Evolutionary conservation across 2,888 invertebrate genomes (phyloP).

Genomic region (Glaucopsyche alexis): DNA sequence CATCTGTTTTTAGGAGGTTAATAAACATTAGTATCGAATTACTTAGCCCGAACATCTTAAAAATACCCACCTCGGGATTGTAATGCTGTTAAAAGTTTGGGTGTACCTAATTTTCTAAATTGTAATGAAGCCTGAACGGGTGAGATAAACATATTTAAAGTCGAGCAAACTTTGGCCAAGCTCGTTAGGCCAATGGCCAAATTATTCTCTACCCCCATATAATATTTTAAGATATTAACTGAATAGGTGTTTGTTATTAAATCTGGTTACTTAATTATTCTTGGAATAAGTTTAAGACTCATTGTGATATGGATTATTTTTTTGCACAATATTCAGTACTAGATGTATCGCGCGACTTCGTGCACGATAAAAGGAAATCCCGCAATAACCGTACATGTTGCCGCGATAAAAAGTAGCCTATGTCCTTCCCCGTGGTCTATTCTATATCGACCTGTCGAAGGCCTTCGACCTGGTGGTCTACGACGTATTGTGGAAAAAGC

Average conservation of each 20-base stretch:
- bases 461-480: too few relatives aligned
- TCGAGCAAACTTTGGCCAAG: neutral
- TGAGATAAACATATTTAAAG: conserved; percentile 16
- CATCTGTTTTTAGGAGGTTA: neutral
- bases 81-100: neutral
- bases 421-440: too few relatives aligned
- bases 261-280: conserved; percentile 1
- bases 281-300: neutral
- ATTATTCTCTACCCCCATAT: conserved; percentile 10
- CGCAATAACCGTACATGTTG: too few relatives aligned
- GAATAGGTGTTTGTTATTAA: neutral
- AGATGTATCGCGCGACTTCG: too few relatives aligned
- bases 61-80: neutral
- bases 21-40: conserved; percentile 1
- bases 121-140: conserved; percentile 12
- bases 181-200: conserved; percentile 26
- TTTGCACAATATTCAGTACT: too few relatives aligned
- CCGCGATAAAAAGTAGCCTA: too few relatives aligned
- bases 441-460: too few relatives aligned
- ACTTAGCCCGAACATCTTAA: neutral
- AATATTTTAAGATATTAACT: neutral
- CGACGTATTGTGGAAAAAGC: too few relatives aligned
- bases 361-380: too few relatives aligned
- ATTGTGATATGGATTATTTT: neutral
- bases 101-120: neutral